Base-by-base conservation (phyloP, 1,140 invertebrate genomes). In the Oedothorax gibbosus region DNA sequence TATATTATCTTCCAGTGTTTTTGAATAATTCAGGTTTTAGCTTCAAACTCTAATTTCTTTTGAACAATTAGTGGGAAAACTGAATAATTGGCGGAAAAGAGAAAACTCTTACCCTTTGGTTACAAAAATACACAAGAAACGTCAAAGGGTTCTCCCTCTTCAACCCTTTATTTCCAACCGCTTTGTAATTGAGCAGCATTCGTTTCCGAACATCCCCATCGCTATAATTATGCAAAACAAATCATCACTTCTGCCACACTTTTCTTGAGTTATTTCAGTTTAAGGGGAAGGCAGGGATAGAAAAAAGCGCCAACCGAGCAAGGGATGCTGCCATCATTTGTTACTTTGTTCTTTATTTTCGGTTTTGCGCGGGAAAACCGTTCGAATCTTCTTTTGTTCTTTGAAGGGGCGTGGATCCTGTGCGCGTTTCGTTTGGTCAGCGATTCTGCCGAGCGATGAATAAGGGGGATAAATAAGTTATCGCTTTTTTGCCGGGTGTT, bases 181-280 rank as follows among this genome's bases (percentile, higher is more conserved):
- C 66, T 60, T 69, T 20, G 56, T 81, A 81, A 81, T 81, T 71
- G 78, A 71, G 78, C 57, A 81, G 66, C 78, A 81, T 81, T 81
- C 71, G 78, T 81, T 81, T 80, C 71, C n/a, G n/a, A 80, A 71
- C n/a, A n/a, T n/a, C 51, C 50, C 78, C 7, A 11, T 60, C 60
- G 66, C 65, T 81, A 81, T 81, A 81, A 81, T 81, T 81, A 81
- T 81, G 78, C 54, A 81, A 81, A 71, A 56, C 78, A 51, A 81
- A 81, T 71, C 78, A 56, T 71, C 18, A n/a, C 49, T 35, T 35
- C 35, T 1, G 35, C 35, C 35, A 35, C 35, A 35, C 35, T 54
- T 65, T 79, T 68, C 60, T 77, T 65, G 75, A 77, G 60, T 81
- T 35, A 35, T 35, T 68, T 20, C 20, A 57, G n/a, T 79, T 66